A percentile compares a stretch with the other conserved stretches of the same genome.
Evolutionary conservation across 2,888 invertebrate species (phyloP).

Genomic region (Mamestra brassicae): DNA sequence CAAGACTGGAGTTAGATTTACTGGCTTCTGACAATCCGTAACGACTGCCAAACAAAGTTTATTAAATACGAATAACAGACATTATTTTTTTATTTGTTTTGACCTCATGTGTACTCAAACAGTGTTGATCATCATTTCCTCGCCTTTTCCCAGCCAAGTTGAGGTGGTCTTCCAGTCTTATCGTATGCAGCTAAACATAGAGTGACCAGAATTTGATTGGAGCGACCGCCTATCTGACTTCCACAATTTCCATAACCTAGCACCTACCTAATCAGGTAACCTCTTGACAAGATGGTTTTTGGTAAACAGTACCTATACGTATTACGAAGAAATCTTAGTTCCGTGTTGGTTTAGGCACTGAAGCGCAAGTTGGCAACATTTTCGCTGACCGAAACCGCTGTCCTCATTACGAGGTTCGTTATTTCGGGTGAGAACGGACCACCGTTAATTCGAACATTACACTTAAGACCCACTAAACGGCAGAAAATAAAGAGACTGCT

Average conservation of each 20-base stretch:
- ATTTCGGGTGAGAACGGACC: not conserved
- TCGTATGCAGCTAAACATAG: too few species aligned
- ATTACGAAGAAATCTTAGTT: conserved; percentile 15
- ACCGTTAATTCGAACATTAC: not conserved
- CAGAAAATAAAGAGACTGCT: not conserved
- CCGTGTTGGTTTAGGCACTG: conserved; percentile 42
- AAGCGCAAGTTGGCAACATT: conserved; percentile 15
- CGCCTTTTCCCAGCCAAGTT: too few species aligned
- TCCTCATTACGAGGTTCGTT: not conserved
- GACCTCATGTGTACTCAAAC: not conserved
- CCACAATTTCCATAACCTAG: not conserved
- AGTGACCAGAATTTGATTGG: too few species aligned
- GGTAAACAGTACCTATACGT: conserved; percentile 6
- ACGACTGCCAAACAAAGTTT: not conserved
- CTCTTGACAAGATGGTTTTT: not conserved
- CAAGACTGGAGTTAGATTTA: too few species aligned
- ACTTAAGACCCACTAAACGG: not conserved
- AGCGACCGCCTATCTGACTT: too few species aligned
- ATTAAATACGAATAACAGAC: not conserved
- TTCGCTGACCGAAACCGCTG: not conserved
- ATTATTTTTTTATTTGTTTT: not conserved
- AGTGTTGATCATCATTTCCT: too few species aligned
- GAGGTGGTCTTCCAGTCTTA: too few species aligned
- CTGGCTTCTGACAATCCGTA: too few species aligned
- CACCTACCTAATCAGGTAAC: not conserved